Evolutionary conservation across 1,140 invertebrate species (phyloP), one percentile per base, ranked within the genome.

Genomic region (Caenorhabditis briggsae): DNA sequence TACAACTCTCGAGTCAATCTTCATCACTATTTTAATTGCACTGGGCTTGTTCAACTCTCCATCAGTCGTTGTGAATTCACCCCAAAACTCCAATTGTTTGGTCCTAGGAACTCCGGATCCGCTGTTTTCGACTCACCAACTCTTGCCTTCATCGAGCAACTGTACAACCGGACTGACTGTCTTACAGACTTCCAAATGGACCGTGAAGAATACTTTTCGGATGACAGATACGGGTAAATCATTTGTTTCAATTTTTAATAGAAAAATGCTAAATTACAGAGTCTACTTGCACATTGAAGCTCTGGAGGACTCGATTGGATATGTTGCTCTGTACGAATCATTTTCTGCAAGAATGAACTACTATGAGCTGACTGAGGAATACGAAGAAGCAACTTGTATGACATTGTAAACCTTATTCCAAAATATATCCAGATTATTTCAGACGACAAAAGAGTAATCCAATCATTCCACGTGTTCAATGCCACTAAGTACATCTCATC

Each of bases 281-380:
- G n/a, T 70, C 41, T 70, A 70, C 11, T n/a, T 70, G 11, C 64
- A 70, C 16, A 48, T 70, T 46, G 64, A 70, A 70, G 64, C 64
- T 0, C 8, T 70, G 33, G 64, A 70, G n/a, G n/a, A 70, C 8
- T 46, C 6, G 16, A 46, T 70, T 8, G 64, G 64, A 43, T 70
- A 70, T 25, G 23, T 25, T n/a, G 64, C 64, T 6, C n/a, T 46
- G 43, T 70, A 70, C 46, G 64, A 70, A 46, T 46, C 64, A 70
- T 46, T 70, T 18, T 16, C 14, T n/a, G 64, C 64, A 7, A 70
- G n/a, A 20, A 12, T 70, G 16, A 70, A 16, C 14, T 70, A 18
- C 14, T 20, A 70, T 48, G 64, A 70, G 23, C 7, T 70, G 12
- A 43, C 43, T 18, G 64, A 70, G 12, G 64, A 70, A 8, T 70